A percentile compares a stretch with the other conserved stretches of the same genome.
These are phyloP conservation scores for Metaphire vulgaris DNA, from an alignment of 1,140 invertebrate species.

Conservation along the genomic window DNA sequence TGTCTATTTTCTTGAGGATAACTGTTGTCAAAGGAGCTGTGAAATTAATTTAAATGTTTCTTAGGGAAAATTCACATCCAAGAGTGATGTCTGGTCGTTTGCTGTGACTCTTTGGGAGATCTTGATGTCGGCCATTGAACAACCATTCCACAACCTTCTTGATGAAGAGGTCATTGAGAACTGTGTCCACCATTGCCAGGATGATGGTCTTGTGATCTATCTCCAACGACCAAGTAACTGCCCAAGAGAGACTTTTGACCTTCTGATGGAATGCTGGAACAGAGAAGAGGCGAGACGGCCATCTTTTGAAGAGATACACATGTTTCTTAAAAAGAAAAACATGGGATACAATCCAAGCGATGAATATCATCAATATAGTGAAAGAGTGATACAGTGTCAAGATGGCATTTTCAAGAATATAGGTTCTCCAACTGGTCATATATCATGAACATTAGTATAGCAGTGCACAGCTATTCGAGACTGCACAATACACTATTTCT, in stretches of 20 bases:
- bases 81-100: slow-evolving; percentile 76
- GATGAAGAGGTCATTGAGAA: slow-evolving; percentile 70
- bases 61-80: slow-evolving; percentile 64
- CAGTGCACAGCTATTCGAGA: too few relatives aligned
- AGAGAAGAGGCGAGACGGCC: slow-evolving; percentile 66
- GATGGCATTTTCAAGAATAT: too few relatives aligned
- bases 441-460: too few relatives aligned
- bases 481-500: too few relatives aligned
- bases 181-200: slow-evolving; percentile 47
- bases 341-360: slow-evolving; percentile 56
- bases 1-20: background rate
- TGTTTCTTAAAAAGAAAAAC: slow-evolving; percentile 78
- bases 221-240: slow-evolving; percentile 44
- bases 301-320: slow-evolving; percentile 75
- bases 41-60: background rate
- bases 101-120: slow-evolving; percentile 77
- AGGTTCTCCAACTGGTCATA: too few relatives aligned
- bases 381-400: too few relatives aligned
- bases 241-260: slow-evolving; percentile 58
- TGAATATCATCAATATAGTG: too few relatives aligned
- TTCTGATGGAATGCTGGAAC: slow-evolving; percentile 92
- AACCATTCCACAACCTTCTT: slow-evolving; percentile 66
- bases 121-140: slow-evolving; percentile 68
- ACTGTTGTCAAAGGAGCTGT: too few relatives aligned
- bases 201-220: slow-evolving; percentile 42